Evolutionary conservation across 2,888 invertebrate species (phyloP), one percentile per base, ranked within the genome.

Genomic region (Falcaria lacertinaria): DNA sequence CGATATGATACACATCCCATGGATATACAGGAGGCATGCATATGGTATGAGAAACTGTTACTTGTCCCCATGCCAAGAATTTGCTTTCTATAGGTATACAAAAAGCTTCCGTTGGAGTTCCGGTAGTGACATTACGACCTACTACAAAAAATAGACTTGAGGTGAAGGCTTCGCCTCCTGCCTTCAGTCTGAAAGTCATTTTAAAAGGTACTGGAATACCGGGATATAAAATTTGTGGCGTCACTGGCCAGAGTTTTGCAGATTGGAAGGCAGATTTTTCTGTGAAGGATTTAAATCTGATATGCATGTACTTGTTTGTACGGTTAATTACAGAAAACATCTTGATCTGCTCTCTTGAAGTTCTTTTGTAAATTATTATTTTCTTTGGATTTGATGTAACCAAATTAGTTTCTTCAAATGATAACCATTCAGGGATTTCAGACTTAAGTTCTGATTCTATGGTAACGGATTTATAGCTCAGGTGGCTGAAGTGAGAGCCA

Each of bases 281-380:
- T n/a, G 73, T 69, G 32, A 81, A 35, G 43, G 52, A 50, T 56
- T 71, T 65, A 59, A 74, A 86, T 58, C 72, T 57, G 16, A 84
- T 46, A 45, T 70, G 52, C n/a, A 75, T 47, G 41, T 60, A 69
- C 49, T 78, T 65, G 1, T 59, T 54, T 15, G 58, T 53, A 49
- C 64, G 63, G 61, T 86, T 87, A 19, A 60, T 50, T 36, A 87
- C 35, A 7, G 69, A 60, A 53, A 86, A 83, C 49, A 67, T 57
- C 11, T 76, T 33, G n/a, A 16, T 52, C 57, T 85, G 78, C 51
- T 75, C 52, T 15, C 61, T 45, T 40, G 59, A 46, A 37, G 55
- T 54, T 11, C 63, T 57, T 19, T 63, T 52, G 15, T 43, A 44
- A 15, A 85, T 59, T 33, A 44, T 46, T 38, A 86, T 66, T 56